Base-by-base conservation (phyloP, 2,113 vertebrate species). In the Bungarus multicinctus region DNA sequence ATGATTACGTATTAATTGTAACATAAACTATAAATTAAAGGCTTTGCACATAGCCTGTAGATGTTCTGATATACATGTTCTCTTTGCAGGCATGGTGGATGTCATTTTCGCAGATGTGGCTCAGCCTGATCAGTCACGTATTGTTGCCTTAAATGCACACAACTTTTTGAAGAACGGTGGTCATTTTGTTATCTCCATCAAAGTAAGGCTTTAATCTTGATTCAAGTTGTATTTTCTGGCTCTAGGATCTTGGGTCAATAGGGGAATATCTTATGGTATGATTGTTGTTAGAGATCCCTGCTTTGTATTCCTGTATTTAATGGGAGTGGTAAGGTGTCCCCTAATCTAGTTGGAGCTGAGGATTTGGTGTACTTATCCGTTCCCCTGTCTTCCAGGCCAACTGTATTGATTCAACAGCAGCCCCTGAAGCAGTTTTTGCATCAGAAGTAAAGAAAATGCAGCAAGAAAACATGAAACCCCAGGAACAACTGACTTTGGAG, bases 161-260 rank as follows among this genome's bases (percentile, higher is more conserved):
- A 98, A 99, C 93, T 99, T 99, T 95, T 97, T 99, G 69, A 99
- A 98, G 95, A 99, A 99, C 0, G 98, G 98, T 0, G 99, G 99
- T 87, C 99, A 99, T 94, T 99, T 99, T 93, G 98, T 99, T 22
- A 99, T 99, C 93, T 99, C 99, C 14, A 99, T 99, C 93, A 99
- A 99, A 98, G 99, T 99, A 94, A 3, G 18, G 57, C 39, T 57
- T 27, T 27, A n/a, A 45, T 12, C 18, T 1, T 27, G 23, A 4
- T 43, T 57, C 27, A 47, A 74, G 9, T 47, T 10, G 7, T 52
- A 7, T 34, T 58, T 58, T 85, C 53, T n/a, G n/a, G 27, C 53
- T 20, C 14, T 39, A 23, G 34, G 7, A 81, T 39, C 34, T 81
- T 43, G 34, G 34, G 74, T 34, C 34, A 43, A 43, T 81, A 81